Base-by-base conservation (phyloP, 2,888 invertebrate species). In the Litoditis marina region DNA sequence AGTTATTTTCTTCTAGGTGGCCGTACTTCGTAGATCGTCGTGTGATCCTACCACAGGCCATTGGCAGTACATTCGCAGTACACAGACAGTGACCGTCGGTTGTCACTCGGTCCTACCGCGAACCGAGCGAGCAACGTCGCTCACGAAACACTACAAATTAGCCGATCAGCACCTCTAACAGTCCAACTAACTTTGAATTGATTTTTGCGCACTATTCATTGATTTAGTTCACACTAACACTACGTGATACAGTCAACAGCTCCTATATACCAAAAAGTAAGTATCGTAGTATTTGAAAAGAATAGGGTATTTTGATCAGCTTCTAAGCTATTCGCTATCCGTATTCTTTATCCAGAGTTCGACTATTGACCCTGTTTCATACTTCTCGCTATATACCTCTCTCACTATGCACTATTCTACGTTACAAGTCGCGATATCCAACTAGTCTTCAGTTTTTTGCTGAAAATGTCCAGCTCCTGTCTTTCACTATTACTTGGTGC, bases 101-200 rank as follows among this genome's bases (percentile, higher is more conserved):
- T 80, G 80, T 55, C 79, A 80, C 59, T 77, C 76, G 16, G 77
- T 79, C 1, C 66, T 79, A 3, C 77, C 79, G 13, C 68, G 79
- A 39, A 71, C 75, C 7, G 69, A 74, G 36, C 52, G 76, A 47
- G 72, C 76, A 13, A 44, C 61, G 16, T 32, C 61, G 27, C 39
- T 61, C n/a, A 19, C 16, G 30, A 61, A 61, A 32, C 61, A 61
- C 31, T 61, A 54, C 42, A 61, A 50, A 32, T 19, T 39, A 28
- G 28, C 53, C 2, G 52, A 52, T n/a, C n/a, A n/a, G n/a, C n/a
- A n/a, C n/a, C n/a, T n/a, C n/a, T n/a, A n/a, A n/a, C n/a, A 44
- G 44, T 22, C 25, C 44, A 22, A 22, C 19, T n/a, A n/a, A n/a
- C n/a, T n/a, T n/a, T n/a, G n/a, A n/a, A n/a, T n/a, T n/a, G n/a